phyloP scores from a whole-genome alignment of 2,113 vertebrate species.

The Dascyllus trimaculatus region DNA sequence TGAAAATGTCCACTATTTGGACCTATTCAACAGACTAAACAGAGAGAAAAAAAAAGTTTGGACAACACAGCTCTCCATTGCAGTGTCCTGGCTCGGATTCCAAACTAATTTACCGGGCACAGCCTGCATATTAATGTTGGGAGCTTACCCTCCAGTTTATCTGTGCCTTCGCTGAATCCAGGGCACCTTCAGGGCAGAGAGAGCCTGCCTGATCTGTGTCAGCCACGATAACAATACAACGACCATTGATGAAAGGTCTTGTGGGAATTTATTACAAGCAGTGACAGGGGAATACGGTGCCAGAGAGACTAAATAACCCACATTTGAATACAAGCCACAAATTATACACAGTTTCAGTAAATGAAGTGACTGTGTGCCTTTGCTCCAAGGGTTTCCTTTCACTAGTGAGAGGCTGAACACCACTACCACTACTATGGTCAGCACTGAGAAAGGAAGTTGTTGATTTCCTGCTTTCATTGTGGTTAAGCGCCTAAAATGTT shows the following conservation, averaged over 20 bases:
- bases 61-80: constrained; percentile 24
- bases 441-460: constrained; percentile 95
- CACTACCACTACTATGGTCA: constrained; percentile 85
- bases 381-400: constrained; percentile 90
- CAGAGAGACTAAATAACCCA: constrained; percentile 82
- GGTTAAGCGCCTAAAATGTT: constrained; percentile 92
- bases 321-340: constrained; percentile 90
- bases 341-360: constrained; percentile 93
- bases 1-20: constrained; percentile 41
- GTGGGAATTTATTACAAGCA: constrained; percentile 79
- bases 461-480: constrained; percentile 95
- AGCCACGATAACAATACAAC: constrained; percentile 77
- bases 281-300: constrained; percentile 71
- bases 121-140: constrained; percentile 74
- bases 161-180: constrained; percentile 67
- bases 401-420: constrained; percentile 87
- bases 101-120: constrained; percentile 58
- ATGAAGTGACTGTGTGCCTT: constrained; percentile 89
- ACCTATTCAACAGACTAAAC: constrained; percentile 43
- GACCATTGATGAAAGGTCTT: constrained; percentile 77
- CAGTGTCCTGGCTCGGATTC: constrained; percentile 48
- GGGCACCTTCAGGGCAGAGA: constrained; percentile 69
- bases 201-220: constrained; percentile 64
- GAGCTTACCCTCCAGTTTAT: constrained; percentile 51
- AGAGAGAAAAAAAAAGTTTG: constrained; percentile 17